Evolutionary conservation across 2,888 invertebrate species (phyloP), one percentile per base, ranked within the genome.

Genomic region (Crossocerus cetratus): DNA sequence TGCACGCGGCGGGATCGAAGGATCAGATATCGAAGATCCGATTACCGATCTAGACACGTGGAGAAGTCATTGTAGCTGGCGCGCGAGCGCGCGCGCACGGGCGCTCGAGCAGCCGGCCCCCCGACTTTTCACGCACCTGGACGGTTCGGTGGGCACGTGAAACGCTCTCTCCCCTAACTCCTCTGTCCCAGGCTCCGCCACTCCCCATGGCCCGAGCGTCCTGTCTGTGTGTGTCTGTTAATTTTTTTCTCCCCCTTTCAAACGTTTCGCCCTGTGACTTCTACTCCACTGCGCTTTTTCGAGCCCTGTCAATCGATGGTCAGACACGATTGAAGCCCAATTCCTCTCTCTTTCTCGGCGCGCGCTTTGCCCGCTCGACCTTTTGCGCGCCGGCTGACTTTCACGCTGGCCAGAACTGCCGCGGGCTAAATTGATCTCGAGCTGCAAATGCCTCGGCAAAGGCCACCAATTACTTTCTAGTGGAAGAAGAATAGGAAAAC

Each of bases 51-150:
- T 56, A 59, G 59, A 22, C 44, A 58, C 78, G 69, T 74, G 60
- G 74, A 64, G 74, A 82, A 81, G 81, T 81, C 83, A 77, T 80
- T 78, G 78, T 49, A 49, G 32, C 49, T 16, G 42, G 74, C 75
- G 77, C 72, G n/a, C n/a, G n/a, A n/a, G n/a, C n/a, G n/a, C n/a
- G n/a, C n/a, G n/a, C n/a, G n/a, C n/a, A n/a, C n/a, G n/a, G 42
- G 74, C 75, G 77, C 72, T 77, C 71, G 68, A 72, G 74, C 77
- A 80, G 72, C 75, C 74, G 74, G 76, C 64, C 73, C 72, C 64
- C 73, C 72, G 81, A 81, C 77, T 83, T 82, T 80, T 67, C 75
- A 76, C 80, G 76, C 86, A 86, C 84, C 86, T 86, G 86, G 84
- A 73, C 77, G 54, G 59, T 60, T 72, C 70, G 68, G 70, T 57